Base-by-base conservation (phyloP, 2,113 vertebrate genomes). In the Cyprinodon variegatus region DNA sequence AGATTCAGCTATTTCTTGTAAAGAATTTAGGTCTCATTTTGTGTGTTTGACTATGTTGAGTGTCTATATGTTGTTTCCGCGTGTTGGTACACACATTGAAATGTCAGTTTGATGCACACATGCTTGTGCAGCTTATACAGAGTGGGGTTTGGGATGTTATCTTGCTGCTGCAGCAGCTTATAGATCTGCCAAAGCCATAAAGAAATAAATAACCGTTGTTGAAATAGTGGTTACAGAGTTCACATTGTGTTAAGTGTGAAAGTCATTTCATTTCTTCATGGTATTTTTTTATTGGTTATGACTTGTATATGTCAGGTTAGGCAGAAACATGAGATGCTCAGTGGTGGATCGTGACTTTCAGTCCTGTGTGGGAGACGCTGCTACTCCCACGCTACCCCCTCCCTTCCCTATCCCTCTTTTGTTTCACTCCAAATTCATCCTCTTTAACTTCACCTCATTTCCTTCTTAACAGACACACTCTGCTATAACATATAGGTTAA, bases 341-440 rank as follows among this genome's bases (percentile, higher is more conserved):
- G 72, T 39, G 63, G 39, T 72, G 45, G 76, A 82, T 90, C 78
- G 85, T 88, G 87, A 85, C 84, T 83, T 64, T 70, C 20, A 69
- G 70, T 65, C 64, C 76, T 79, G 79, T 74, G 84, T 84, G 84
- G 84, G 81, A 76, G 72, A 77, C 65, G 76, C 66, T 74, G 67
- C 76, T 75, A 71, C 82, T 81, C 83, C 85, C 84, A 75, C 78
- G 2, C 76, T 68, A 72, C 65, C 74, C 65, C 77, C 68, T 72
- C 64, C 48, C 39, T 67, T 29, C 45, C 17, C 3, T 59, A 43
- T 70, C 38, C 17, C 45, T 70, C 65, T 37, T 50, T 29, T 53
- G 38, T 71, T 63, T 84, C 63, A 59, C 50, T 84, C 62, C 62
- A 75, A 59, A 86, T 81, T 76, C 61, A 20, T 15, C 12, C 37